Evolutionary conservation across 2,113 vertebrate species (phyloP).

Genomic region (Elaphurus davidianus): DNA sequence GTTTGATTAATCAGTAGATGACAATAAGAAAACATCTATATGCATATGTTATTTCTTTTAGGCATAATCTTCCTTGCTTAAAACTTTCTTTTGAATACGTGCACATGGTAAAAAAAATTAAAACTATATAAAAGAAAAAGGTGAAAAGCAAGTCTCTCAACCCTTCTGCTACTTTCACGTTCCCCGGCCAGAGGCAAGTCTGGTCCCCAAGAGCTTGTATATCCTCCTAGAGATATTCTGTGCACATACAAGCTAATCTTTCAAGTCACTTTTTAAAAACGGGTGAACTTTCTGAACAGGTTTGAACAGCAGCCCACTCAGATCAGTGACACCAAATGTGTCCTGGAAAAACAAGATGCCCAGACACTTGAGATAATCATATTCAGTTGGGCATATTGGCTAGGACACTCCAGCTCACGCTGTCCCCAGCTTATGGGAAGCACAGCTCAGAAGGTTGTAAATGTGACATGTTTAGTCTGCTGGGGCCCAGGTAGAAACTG

Average conservation of each 20-base stretch:
- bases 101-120: not conserved
- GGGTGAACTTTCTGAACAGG: not conserved
- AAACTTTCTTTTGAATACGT: not conserved
- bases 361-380: not conserved
- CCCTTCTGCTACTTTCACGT: not conserved
- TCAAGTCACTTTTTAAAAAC: constrained; percentile 1
- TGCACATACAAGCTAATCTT: not conserved
- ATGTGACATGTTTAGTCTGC: constrained; percentile 65
- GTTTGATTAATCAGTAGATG: not conserved
- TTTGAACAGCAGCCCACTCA: not conserved
- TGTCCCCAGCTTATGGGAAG: not conserved
- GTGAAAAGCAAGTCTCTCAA: not conserved
- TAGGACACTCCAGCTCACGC: not conserved
- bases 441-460: constrained; percentile 37
- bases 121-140: not conserved
- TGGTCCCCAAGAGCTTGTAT: not conserved
- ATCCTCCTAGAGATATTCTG: not conserved
- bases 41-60: not conserved
- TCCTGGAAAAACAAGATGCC: not conserved
- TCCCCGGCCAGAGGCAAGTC: not conserved
- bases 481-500: not conserved
- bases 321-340: constrained; percentile 27
- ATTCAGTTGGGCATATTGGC: constrained; percentile 29
- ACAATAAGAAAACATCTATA: not conserved
- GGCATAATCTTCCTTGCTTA: not conserved